Evolutionary conservation across 2,888 invertebrate genomes (phyloP), one percentile per base, ranked within the genome.

Genomic region (Protonemura montana): DNA sequence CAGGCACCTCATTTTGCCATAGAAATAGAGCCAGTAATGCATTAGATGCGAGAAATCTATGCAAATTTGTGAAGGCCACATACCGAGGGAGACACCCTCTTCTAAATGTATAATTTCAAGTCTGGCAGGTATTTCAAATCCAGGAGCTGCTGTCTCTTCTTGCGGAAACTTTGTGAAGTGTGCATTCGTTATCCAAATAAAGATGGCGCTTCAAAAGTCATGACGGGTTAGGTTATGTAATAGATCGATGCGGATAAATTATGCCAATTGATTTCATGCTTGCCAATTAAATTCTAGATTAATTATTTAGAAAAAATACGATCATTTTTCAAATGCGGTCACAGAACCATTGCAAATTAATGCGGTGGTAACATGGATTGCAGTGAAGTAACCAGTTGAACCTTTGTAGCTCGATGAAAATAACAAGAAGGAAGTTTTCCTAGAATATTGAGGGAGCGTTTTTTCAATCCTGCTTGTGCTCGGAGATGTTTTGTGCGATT

Each of bases 21-120:
- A 59, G 13, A 59, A 10, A 21, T 59, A 59, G 7, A 21, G 59
- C 21, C 13, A 2, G 59, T 59, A 28, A 78, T 78, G 25, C 78
- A 78, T 78, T 78, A 78, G 35, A 35, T 10, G 0, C 28, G 78
- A 78, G 78, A 78, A 78, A 78, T 78, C 78, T 78, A 78, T 78
- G 78, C 78, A 78, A 78, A 78, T 78, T n/a, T 78, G 78, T 78
- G 78, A 78, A 78, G 78, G 78, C 78, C 78, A 21, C 59, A 59
- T 59, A 59, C 59, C 59, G 3, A 10, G 16, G 59, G 10, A 35
- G 2, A 59, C 59, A 59, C 59, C 59, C 59, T 59, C 59, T 2
- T 2, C 1, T 59, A 59, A 21, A 59, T 59, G 59, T 59, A 59
- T 59, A 59, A 59, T 21, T 21, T n/a, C n/a, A n/a, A n/a, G n/a